These are phyloP conservation scores for Noctilio leporinus DNA, from an alignment of 2,113 vertebrate species.

Conservation along the genomic window DNA sequence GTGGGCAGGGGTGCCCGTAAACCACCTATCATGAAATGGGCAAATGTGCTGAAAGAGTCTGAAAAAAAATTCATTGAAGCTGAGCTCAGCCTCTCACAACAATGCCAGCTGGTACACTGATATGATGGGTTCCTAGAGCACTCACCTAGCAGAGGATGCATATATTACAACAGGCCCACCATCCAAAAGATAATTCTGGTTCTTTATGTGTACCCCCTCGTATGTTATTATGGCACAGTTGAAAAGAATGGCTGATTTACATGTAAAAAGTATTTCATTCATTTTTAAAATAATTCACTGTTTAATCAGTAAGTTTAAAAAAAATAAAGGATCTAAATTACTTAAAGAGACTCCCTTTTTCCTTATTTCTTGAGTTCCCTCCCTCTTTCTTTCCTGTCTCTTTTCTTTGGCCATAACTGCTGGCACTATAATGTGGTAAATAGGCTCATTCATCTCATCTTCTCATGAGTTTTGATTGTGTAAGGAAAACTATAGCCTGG, in stretches of 20 bases:
- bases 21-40: no score
- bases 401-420: constrained; percentile 4
- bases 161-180: no score
- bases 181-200: no score
- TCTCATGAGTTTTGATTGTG: constrained; percentile 69
- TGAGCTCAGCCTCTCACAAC: no score
- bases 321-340: not conserved
- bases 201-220: no score
- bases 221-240: not conserved
- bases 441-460: constrained; percentile 64
- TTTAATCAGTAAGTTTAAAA: not conserved
- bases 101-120: no score
- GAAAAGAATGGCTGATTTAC: not conserved
- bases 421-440: constrained; percentile 59
- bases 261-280: not conserved
- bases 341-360: not conserved
- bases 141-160: no score
- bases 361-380: not conserved
- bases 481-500: constrained; percentile 67
- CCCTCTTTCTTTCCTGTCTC: not conserved
- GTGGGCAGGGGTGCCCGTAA: no score
- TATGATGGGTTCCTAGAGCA: no score
- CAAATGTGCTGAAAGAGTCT: no score
- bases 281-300: not conserved
- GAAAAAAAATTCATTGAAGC: no score